phyloP scores from a whole-genome alignment of 2,888 invertebrate species.

The Agonopterix alstromeriana region DNA sequence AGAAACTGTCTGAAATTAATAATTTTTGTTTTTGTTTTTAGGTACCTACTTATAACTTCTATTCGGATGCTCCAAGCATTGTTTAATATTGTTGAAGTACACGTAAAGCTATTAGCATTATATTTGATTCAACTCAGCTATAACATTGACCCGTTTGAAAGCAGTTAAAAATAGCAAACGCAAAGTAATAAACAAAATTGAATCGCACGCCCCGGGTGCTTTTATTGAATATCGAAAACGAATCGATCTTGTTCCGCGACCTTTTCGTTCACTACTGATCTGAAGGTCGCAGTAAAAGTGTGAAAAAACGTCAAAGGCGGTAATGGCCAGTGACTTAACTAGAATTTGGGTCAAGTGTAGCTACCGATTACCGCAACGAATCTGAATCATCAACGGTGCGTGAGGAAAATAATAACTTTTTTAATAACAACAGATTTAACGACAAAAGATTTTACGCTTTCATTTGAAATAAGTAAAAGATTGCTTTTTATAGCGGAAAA shows the following conservation, averaged over 20 bases:
- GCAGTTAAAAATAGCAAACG: no score
- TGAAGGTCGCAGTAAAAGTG: constrained; percentile 55
- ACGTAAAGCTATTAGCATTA: no score
- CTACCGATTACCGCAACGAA: constrained; percentile 9
- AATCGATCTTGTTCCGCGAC: constrained; percentile 5
- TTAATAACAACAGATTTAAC: not conserved
- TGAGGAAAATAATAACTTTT: constrained; percentile 1
- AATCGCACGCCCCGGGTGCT: no score
- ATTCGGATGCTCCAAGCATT: no score
- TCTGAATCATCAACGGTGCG: constrained; percentile 10
- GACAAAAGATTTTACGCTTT: constrained; percentile 23
- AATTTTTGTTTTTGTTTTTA: no score
- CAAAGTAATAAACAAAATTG: no score
- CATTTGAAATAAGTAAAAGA: constrained; percentile 10
- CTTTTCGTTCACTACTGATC: not conserved
- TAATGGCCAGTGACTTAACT: constrained; percentile 2
- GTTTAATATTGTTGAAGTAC: no score
- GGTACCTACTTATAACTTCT: no score
- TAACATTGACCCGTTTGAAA: no score
- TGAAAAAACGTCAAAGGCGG: constrained; percentile 29
- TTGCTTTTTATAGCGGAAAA: no score
- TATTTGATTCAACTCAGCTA: no score
- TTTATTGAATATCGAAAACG: constrained; percentile 7
- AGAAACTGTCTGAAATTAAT: no score
- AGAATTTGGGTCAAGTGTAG: constrained; percentile 36